Evolutionary conservation across 2,888 invertebrate species (phyloP), one percentile per base, ranked within the genome.

Genomic region (Harpagoxenus sublaevis): DNA sequence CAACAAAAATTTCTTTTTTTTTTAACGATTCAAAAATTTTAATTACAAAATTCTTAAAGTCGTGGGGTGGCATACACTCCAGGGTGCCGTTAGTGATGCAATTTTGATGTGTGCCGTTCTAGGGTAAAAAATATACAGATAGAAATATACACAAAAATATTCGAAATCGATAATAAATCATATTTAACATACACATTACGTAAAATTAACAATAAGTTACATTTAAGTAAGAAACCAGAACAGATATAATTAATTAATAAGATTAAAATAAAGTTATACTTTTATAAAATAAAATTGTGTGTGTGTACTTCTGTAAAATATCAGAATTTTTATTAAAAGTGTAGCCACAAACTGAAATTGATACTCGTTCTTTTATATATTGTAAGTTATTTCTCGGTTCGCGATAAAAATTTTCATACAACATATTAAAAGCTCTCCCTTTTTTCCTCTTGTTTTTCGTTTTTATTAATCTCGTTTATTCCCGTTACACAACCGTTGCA

Each of bases 391-490:
- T 51, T 63, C 10, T 75, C 10, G 10, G 18, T 65, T 48, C n/a
- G 5, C 15, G 9, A 1, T 60, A 74, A 31, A 31, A 45, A 31
- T 74, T 45, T 74, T 62, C 15, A 10, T 74, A 48, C 4, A 57
- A 39, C n/a, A 2, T 9, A 28, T 45, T 45, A 74, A 45, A 60
- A 60, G 9, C 31, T n/a, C 12, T 23, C 31, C n/a, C 12, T 31
- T 35, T 23, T 35, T 23, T 23, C 2, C 10, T 15, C 18, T 42
- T 15, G 2, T 62, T 62, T 65, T 65, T 23, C 10, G 15, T 39
- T 65, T 51, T 35, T 23, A n/a, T 60, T 31, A 74, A 74, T 62
- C 18, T 45, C 18, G 10, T 65, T 65, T 77, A 77, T 65, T 51
- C 23, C 6, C 2, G 65, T 23, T 31, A 60, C 5, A 31, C 23